Conservation (phyloP, 2,113 vertebrate species). For the Epinephelus cyanopodus region DNA sequence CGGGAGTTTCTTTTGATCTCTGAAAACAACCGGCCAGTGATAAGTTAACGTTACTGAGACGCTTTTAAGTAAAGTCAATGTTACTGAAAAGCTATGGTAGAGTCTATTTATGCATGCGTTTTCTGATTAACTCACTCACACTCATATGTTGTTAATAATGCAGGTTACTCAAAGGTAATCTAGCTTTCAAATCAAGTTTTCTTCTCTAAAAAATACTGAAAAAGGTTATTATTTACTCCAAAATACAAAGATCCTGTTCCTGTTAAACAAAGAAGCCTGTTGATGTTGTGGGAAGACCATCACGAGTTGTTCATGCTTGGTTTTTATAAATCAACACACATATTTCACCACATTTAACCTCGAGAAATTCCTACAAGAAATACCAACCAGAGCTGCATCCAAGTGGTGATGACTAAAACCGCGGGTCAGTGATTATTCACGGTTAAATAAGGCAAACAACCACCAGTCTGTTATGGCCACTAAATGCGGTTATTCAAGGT, state of each 20-base stretch:
- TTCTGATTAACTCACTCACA: not conserved
- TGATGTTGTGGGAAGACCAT: not conserved
- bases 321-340: not conserved
- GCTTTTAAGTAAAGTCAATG: not conserved
- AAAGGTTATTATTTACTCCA: not conserved
- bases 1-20: not conserved
- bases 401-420: not conserved
- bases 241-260: not conserved
- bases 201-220: no score
- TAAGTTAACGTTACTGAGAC: not conserved
- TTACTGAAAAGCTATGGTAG: not conserved
- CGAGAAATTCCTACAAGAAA: not conserved
- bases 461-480: not conserved
- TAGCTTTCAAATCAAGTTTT: not conserved
- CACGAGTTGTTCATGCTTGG: slow-evolving; percentile 30
- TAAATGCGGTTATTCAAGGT: no score
- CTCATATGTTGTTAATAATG: not conserved
- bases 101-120: not conserved
- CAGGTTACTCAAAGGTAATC: not conserved
- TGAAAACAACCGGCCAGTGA: not conserved
- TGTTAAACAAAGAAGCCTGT: not conserved
- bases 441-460: not conserved
- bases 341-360: not conserved
- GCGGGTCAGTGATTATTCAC: not conserved
- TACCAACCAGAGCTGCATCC: not conserved